Base-by-base conservation (phyloP, 2,113 vertebrate species). In the Corythornis cristatus region DNA sequence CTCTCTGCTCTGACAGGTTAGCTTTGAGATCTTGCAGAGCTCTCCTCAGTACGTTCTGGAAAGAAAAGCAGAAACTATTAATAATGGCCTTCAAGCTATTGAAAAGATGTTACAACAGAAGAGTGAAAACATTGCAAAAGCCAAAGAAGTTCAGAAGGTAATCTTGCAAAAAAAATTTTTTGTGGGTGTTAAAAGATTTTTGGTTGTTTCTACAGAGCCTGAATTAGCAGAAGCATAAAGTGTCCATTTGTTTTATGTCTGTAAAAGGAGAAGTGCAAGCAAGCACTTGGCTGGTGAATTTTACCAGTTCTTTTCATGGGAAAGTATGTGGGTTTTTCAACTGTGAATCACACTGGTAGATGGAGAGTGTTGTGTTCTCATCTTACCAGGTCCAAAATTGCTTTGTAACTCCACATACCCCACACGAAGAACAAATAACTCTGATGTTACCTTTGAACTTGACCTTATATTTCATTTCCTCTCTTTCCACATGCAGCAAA, bases 71-170 rank as follows among this genome's bases (percentile, higher is more conserved):
- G 97, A 98, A 23, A 98, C 98, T 86, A 97, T 99, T 91, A 98
- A 95, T 54, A 96, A 91, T 7, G 98, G 99, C 8, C 98, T 99
- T 76, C 96, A 81, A 67, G 97, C 97, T n/a, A 96, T 99, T 58
- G 98, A 98, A 96, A 98, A 96, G 60, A 97, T 97, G 88, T 96
- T 99, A 40, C 97, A 98, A 37, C 97, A 98, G 83, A 98, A 96
- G 74, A 98, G 98, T 80, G 96, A 97, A 86, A 98, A 95, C 21
- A 93, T 98, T 57, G 68, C 68, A 26, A 98, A 98, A 86, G 99
- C 99, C 17, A 98, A 98, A 94, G 95, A 97, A 92, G 96, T 98
- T 76, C 99, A 99, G 94, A 99, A 99, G 98, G 99, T 99, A 96
- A 94, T 45, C 18, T 21, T 66, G 16, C 42, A 2, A 15, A 65